Conservation (phyloP, 2,888 invertebrate species). For the Coleophora deauratella region DNA sequence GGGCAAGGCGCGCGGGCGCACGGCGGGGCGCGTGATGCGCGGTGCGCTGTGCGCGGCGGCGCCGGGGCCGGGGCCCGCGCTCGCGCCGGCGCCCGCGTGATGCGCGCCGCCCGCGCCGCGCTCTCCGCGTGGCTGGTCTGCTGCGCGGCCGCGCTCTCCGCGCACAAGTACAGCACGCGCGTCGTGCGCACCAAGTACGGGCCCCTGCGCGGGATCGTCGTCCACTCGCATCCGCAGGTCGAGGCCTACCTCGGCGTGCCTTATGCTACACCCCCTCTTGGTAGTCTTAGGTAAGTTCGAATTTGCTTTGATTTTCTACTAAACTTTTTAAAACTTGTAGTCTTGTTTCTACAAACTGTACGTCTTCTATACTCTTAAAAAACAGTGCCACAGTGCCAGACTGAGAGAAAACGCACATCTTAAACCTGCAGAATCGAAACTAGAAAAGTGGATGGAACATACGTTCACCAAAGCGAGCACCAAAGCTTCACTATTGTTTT, state of each 20-base stretch:
- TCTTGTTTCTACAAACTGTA: too few species aligned
- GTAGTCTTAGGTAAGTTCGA: slow-evolving; percentile 86
- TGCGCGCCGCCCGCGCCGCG: slow-evolving; percentile 69
- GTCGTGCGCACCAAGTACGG: slow-evolving; percentile 94
- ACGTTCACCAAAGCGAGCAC: too few species aligned
- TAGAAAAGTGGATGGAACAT: too few species aligned
- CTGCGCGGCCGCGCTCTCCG: slow-evolving; percentile 70
- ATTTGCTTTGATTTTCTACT: slow-evolving; percentile 7
- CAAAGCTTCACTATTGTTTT: too few species aligned
- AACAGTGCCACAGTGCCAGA: too few species aligned
- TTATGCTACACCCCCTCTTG: slow-evolving; percentile 93
- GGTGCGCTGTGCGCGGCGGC: slow-evolving; percentile 40
- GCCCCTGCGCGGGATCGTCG: slow-evolving; percentile 87
- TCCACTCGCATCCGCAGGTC: slow-evolving; percentile 86
- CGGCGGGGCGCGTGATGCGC: slow-evolving; percentile 47
- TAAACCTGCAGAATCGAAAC: too few species aligned
- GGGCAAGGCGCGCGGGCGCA: slow-evolving; percentile 33
- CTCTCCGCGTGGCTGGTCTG: slow-evolving; percentile 73
- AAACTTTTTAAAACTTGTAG: too few species aligned
- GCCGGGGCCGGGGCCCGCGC: slow-evolving; percentile 33
- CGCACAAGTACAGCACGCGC: slow-evolving; percentile 86
- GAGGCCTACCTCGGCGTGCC: slow-evolving; percentile 96
- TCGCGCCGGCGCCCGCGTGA: slow-evolving; percentile 53
- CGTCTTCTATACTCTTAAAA: too few species aligned
- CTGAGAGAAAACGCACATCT: too few species aligned